phyloP scores from a whole-genome alignment of 2,797 vertebrate genomes.

The Poecilia gillii region DNA sequence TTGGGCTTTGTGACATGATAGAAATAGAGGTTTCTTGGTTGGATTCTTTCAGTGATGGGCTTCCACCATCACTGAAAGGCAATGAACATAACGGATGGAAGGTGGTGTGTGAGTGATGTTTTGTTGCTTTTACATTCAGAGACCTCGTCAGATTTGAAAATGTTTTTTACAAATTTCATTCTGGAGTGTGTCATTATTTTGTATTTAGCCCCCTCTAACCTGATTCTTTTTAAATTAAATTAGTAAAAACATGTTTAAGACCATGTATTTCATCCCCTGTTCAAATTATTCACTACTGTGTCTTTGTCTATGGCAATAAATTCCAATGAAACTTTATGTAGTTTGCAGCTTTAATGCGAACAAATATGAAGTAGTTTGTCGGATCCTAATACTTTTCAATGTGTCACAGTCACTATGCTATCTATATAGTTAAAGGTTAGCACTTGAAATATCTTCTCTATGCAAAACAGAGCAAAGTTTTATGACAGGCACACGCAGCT shows the following conservation, averaged over 20 bases:
- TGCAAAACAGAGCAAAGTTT: constrained; percentile 39
- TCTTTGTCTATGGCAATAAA: background rate
- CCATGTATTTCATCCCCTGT: background rate
- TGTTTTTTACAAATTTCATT: background rate
- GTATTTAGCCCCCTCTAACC: background rate
- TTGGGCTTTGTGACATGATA: constrained; percentile 75
- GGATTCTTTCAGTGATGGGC: constrained; percentile 65
- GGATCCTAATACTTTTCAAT: background rate
- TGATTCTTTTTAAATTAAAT: background rate
- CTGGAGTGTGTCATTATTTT: background rate
- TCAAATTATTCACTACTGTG: background rate
- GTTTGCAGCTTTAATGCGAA: background rate
- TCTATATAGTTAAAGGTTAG: constrained; percentile 28
- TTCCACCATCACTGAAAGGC: constrained; percentile 62
- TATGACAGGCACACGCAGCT: constrained; percentile 34
- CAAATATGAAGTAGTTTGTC: background rate
- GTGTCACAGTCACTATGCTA: constrained; percentile 38
- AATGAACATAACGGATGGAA: constrained; percentile 46
- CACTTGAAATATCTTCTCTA: constrained; percentile 54
- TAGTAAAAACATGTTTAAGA: background rate
- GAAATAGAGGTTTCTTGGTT: constrained; percentile 61
- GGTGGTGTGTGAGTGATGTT: constrained; percentile 1
- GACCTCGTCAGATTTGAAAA: background rate
- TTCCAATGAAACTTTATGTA: background rate
- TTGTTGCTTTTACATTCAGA: background rate